Base-by-base conservation (phyloP, 30 jellyfish, hydroid and myxozoan species). In the Chrysaora quinquecirrha region DNA sequence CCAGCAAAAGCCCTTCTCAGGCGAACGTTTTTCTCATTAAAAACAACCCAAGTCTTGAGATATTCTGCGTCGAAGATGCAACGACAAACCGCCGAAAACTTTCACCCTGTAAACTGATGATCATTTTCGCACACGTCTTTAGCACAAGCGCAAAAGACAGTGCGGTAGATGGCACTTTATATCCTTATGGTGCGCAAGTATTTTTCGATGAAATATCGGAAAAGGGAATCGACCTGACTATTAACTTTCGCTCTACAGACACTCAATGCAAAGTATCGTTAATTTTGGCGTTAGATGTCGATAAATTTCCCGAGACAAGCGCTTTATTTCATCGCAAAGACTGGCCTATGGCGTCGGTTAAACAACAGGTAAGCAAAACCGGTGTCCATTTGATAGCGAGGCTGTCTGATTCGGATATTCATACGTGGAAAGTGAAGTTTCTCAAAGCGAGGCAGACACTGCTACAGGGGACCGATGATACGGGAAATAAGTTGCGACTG, bases 341-440 rank as follows among this genome's bases (percentile, higher is more conserved):
- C 11, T 91, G 98, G 98, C 98, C 98, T 7, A 62, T 50, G 30
- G n/a, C 21, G 23, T 74, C 71, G 2, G 81, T 78, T 0, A 82
- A 75, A 38, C 80, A 67, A 3, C 91, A 74, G 43, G 73, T 91
- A 3, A 79, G 21, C 16, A 63, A 43, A 32, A 69, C 80, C 24
- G 98, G 98, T 73, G 96, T 91, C 11, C 98, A 91, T 43, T 72
- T 91, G 70, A 64, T 84, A 0, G 87, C 98, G 19, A 91, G 82
- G 75, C 30, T 27, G 22, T 21, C 52, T 31, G 86, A 76, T 31
- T 25, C 18, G 9, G 73, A 85, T 49, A 35, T 84, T 48, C 97
- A 90, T 63, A 35, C 94, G 31, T 91, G 98, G 98, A 52, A 83
- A 14, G 98, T 91, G 35, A 49, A 88, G 4, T 83, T 85, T 62